These are phyloP conservation scores for Hetaerina americana DNA, from an alignment of 1,140 invertebrate species.

Conservation along the genomic window DNA sequence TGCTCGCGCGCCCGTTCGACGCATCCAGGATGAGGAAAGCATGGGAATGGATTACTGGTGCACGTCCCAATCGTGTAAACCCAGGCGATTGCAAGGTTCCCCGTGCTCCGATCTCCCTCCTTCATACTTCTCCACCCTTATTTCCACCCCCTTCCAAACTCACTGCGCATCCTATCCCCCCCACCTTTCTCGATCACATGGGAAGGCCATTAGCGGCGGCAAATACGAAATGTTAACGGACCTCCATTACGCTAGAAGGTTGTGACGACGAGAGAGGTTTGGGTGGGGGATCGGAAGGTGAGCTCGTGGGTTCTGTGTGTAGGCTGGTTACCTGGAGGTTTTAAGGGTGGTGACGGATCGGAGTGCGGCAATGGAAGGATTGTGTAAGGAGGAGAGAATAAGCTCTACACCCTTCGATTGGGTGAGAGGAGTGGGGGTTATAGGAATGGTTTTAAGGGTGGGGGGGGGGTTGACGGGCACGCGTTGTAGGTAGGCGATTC, in stretches of 20 bases:
- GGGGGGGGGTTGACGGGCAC: no score
- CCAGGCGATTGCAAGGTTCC: neutral
- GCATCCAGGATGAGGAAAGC: neutral
- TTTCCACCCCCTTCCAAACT: no score
- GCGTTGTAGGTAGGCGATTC: no score
- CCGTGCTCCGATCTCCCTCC: neutral
- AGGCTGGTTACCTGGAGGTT: no score
- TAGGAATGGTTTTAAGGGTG: no score
- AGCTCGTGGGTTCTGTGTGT: no score
- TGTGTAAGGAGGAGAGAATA: neutral
- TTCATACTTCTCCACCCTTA: neutral
- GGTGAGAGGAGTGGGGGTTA: no score
- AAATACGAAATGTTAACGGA: neutral
- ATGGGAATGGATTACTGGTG: neutral
- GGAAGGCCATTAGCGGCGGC: neutral
- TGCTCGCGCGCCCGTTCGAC: neutral
- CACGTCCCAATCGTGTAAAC: neutral
- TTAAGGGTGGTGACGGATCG: neutral
- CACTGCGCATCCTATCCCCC: no score
- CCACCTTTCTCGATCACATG: neutral
- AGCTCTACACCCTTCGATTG: no score
- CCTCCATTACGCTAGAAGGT: neutral
- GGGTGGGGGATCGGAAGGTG: neutral
- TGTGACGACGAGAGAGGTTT: neutral
- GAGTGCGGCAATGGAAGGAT: neutral